Percentiles rank a stretch among this genome's conserved stretches.
phyloP scores from a whole-genome alignment of 2,888 invertebrate genomes.

The Euzetes globulus region DNA sequence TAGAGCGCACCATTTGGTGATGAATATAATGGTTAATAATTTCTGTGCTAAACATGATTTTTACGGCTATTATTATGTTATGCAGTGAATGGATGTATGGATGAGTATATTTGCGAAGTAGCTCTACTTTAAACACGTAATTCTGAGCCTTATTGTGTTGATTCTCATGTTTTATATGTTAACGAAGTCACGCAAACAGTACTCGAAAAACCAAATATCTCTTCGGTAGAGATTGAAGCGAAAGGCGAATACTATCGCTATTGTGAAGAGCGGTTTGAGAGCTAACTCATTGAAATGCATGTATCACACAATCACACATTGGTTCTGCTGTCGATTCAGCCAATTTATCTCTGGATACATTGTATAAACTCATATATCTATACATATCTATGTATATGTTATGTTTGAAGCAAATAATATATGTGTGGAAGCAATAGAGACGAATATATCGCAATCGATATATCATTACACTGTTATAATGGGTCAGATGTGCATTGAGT shows the following conservation, averaged over 20 bases:
- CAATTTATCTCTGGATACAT: constrained; percentile 16
- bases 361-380: neutral
- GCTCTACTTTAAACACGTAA: neutral
- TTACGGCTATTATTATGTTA: constrained; percentile 6
- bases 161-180: constrained; percentile 25
- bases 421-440: neutral
- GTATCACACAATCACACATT: constrained; percentile 6
- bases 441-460: constrained; percentile 20
- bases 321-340: neutral
- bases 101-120: constrained; percentile 13
- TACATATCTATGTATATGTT: neutral
- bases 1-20: neutral
- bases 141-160: neutral
- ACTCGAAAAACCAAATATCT: constrained; percentile 10
- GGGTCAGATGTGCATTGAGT: constrained; percentile 22
- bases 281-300: constrained; percentile 13
- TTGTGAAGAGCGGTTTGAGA: neutral
- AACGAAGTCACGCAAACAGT: constrained; percentile 27
- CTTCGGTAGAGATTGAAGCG: neutral
- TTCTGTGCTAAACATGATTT: constrained; percentile 2
- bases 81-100: neutral
- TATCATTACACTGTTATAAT: constrained; percentile 19
- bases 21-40: neutral
- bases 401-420: constrained; percentile 21
- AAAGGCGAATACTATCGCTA: neutral